Conservation (phyloP, 2,888 invertebrate species). For the Orchestes rusci region DNA sequence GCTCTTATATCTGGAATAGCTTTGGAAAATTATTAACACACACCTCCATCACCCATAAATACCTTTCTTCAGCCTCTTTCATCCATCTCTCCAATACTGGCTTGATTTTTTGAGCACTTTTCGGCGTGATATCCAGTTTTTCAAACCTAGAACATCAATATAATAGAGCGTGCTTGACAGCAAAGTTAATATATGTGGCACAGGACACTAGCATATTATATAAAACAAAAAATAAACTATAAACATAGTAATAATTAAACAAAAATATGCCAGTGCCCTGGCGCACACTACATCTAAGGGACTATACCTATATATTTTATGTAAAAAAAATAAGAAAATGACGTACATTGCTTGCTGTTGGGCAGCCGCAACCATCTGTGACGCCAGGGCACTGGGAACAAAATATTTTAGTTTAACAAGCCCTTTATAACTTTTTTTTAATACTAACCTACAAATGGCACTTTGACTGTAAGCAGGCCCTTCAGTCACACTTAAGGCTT, state of each 20-base stretch:
- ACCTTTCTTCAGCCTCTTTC: constrained; percentile 98
- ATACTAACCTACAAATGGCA: constrained; percentile 91
- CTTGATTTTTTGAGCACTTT: constrained; percentile 99
- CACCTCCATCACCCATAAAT: neutral
- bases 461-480: constrained; percentile 98
- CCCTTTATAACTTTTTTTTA: constrained; percentile 1
- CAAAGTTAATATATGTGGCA: constrained; percentile 33
- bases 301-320: neutral
- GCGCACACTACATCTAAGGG: constrained; percentile 43
- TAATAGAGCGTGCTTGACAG: neutral
- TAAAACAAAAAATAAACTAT: constrained; percentile 14
- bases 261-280: constrained; percentile 81
- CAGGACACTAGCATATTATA: constrained; percentile 46
- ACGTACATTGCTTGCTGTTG: constrained; percentile 93
- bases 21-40: constrained; percentile 23
- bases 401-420: constrained; percentile 26
- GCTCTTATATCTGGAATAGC: constrained; percentile 73
- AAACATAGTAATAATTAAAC: constrained; percentile 4
- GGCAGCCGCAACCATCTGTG: constrained; percentile 90
- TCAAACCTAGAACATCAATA: constrained; percentile 70
- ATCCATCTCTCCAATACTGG: constrained; percentile 98
- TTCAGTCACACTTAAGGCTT: constrained; percentile 91
- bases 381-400: constrained; percentile 92
- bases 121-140: constrained; percentile 98
- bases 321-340: constrained; percentile 29